phyloP scores from a whole-genome alignment of 2,888 invertebrate genomes.

The Calameuta idolon region DNA sequence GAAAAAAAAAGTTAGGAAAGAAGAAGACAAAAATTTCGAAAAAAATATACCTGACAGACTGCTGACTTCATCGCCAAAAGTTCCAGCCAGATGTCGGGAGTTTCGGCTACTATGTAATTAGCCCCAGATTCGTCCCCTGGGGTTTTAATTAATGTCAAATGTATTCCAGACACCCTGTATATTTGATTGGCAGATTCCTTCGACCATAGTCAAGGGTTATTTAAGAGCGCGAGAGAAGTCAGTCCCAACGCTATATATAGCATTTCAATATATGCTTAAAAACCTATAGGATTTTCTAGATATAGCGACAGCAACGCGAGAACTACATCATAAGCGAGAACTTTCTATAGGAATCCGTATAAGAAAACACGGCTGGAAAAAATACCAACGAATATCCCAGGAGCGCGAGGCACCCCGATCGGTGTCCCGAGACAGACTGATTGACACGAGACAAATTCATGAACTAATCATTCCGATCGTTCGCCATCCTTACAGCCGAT shows the following conservation, averaged over 20 bases:
- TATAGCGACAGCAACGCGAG: too few relatives aligned
- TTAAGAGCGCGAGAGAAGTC: slow-evolving; percentile 25
- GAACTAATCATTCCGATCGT: too few relatives aligned
- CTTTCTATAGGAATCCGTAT: too few relatives aligned
- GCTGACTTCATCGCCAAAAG: neutral
- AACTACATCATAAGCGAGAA: too few relatives aligned
- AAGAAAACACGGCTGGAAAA: too few relatives aligned
- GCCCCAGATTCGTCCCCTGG: neutral
- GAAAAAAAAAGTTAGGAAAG: neutral
- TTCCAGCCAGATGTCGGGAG: neutral
- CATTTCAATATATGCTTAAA: too few relatives aligned
- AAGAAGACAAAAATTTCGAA: neutral
- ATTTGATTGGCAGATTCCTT: slow-evolving; percentile 31
- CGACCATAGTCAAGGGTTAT: slow-evolving; percentile 23
- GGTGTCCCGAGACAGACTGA: too few relatives aligned
- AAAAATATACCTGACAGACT: neutral
- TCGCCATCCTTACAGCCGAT: too few relatives aligned
- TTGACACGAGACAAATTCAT: too few relatives aligned
- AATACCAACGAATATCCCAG: too few relatives aligned
- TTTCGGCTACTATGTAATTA: neutral
- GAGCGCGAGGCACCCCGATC: too few relatives aligned
- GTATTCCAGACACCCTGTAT: slow-evolving; percentile 25
- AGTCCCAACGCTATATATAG: slow-evolving; percentile 3
- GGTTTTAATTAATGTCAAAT: slow-evolving; percentile 34
- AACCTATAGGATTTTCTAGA: too few relatives aligned